These are phyloP conservation scores for Criorhina ranunculi DNA, from an alignment of 2,888 invertebrate species.

Conservation along the genomic window DNA sequence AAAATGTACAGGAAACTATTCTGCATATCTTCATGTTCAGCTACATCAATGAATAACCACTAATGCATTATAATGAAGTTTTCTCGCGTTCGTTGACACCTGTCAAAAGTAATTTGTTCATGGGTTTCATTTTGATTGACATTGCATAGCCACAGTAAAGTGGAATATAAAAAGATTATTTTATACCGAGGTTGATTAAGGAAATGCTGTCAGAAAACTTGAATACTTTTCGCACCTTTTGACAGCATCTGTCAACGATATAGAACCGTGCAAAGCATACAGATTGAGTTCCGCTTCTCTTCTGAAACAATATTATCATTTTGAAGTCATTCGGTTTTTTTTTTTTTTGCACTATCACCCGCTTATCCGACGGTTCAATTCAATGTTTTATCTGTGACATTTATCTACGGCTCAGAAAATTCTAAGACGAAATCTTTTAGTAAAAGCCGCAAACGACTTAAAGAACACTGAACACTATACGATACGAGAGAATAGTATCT, in stretches of 20 bases:
- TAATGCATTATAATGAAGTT: conserved; percentile 67
- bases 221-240: conserved; percentile 59
- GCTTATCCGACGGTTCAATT: conserved; percentile 31
- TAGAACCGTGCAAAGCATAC: conserved; percentile 20
- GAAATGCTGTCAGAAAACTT: conserved; percentile 54
- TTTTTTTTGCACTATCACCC: not conserved
- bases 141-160: conserved; percentile 42
- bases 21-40: no score
- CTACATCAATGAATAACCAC: conserved; percentile 18
- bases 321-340: conserved; percentile 41
- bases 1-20: no score
- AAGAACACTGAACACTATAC: not conserved
- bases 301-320: conserved; percentile 66
- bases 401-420: conserved; percentile 63
- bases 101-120: conserved; percentile 71
- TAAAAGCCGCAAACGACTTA: conserved; percentile 65
- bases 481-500: conserved; percentile 26
- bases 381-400: conserved; percentile 73
- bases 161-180: conserved; percentile 41
- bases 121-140: conserved; percentile 57
- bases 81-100: conserved; percentile 68
- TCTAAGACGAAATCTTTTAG: conserved; percentile 72
- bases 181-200: conserved; percentile 53
- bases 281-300: conserved; percentile 34
- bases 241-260: conserved; percentile 58